phyloP scores from a whole-genome alignment of 1,140 invertebrate species.

The Pteromalus puparum region DNA sequence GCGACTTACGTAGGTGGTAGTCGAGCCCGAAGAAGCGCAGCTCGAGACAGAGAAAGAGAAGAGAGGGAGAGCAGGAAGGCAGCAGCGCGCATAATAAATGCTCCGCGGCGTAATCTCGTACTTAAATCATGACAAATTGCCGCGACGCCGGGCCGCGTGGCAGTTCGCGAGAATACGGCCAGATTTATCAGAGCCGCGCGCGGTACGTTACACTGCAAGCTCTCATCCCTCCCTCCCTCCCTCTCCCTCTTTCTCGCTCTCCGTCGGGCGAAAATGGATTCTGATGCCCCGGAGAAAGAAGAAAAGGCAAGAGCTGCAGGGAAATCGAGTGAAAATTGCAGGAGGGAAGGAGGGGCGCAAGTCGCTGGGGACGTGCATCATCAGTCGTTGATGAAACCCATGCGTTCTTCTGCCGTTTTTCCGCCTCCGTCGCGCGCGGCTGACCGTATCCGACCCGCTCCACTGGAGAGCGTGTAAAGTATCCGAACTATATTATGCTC shows the following conservation, averaged over 20 bases:
- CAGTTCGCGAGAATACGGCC: slow-evolving; percentile 27
- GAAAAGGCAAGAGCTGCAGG: neutral
- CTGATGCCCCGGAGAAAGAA: slow-evolving; percentile 11
- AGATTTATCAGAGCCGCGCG: slow-evolving; percentile 40
- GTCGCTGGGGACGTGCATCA: neutral
- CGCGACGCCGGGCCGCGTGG: slow-evolving; percentile 26
- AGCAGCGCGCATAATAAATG: slow-evolving; percentile 46
- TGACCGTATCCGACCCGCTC: neutral
- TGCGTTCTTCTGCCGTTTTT: neutral
- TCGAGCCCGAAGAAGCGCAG: neutral
- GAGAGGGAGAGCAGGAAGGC: neutral
- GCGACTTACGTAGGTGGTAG: neutral
- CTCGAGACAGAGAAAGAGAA: neutral
- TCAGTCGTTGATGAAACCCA: neutral
- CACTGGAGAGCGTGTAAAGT: too few relatives aligned
- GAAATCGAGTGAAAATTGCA: neutral
- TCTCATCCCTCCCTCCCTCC: neutral
- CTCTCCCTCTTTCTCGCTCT: neutral
- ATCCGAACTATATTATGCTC: too few relatives aligned
- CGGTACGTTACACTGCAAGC: neutral
- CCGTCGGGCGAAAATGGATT: slow-evolving; percentile 38
- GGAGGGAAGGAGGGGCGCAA: neutral
- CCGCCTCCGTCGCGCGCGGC: too few relatives aligned
- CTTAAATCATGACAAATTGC: slow-evolving; percentile 52
- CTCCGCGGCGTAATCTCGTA: slow-evolving; percentile 42